A percentile compares a stretch with the other conserved stretches of the same genome.
These are phyloP conservation scores for Pseudococcus jackbeardsleyi DNA, from an alignment of 2,888 invertebrate species.

Conservation along the genomic window DNA sequence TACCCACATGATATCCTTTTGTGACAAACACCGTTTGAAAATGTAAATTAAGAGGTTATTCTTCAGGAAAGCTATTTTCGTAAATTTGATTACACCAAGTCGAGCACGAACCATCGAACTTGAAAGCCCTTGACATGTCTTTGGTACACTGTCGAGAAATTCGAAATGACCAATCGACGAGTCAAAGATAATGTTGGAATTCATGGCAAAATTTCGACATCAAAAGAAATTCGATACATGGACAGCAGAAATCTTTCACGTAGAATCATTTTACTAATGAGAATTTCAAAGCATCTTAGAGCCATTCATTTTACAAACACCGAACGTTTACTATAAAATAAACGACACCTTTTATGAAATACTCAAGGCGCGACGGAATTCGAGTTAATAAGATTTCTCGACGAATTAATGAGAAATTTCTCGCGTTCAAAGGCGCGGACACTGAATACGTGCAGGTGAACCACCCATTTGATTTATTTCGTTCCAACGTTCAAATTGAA, in stretches of 20 bases:
- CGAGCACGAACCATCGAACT: not conserved
- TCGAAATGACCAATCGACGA: slow-evolving; percentile 2
- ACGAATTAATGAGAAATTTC: slow-evolving; percentile 27
- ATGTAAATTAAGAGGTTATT: too few species aligned
- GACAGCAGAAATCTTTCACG: not conserved
- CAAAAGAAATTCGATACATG: slow-evolving; percentile 33
- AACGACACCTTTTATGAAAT: slow-evolving; percentile 26
- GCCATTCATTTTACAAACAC: not conserved
- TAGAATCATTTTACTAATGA: slow-evolving; percentile 29
- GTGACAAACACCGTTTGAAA: too few species aligned
- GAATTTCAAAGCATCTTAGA: not conserved
- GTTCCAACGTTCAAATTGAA: not conserved
- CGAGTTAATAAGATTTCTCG: slow-evolving; percentile 17
- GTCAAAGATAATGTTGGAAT: not conserved
- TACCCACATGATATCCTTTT: too few species aligned
- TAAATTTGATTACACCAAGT: not conserved
- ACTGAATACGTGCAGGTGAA: not conserved
- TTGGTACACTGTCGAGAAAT: not conserved
- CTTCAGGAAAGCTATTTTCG: not conserved
- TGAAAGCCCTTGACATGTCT: not conserved
- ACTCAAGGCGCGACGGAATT: not conserved
- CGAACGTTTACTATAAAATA: not conserved
- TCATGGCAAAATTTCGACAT: not conserved
- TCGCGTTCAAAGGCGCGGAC: not conserved
- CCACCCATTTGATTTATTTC: not conserved